A percentile compares a stretch with the other conserved stretches of the same genome.
These are phyloP conservation scores for Hymenopus coronatus DNA, from an alignment of 2,888 invertebrate species.

Conservation along the genomic window DNA sequence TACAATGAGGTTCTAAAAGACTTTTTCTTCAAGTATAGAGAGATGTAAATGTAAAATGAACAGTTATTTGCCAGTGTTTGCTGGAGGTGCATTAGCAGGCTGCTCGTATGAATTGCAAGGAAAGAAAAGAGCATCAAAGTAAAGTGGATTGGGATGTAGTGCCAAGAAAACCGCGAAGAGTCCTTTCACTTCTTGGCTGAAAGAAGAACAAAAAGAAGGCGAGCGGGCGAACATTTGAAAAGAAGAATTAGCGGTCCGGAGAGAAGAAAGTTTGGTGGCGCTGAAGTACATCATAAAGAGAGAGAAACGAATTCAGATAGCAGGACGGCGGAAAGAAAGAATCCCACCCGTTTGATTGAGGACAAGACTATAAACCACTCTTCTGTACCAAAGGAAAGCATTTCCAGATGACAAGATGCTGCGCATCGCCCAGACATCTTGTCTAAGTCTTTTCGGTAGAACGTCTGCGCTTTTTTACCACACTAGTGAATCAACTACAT, in stretches of 20 bases:
- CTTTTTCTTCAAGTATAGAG: too few relatives aligned
- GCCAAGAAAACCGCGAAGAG: not conserved
- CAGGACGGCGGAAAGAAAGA: not conserved
- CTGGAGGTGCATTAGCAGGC: not conserved
- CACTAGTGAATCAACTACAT: too few relatives aligned
- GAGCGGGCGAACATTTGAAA: not conserved
- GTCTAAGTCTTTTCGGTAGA: too few relatives aligned
- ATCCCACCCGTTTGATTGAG: not conserved
- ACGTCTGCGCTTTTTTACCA: too few relatives aligned
- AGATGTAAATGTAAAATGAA: not conserved
- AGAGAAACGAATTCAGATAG: not conserved
- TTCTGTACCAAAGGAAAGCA: not conserved
- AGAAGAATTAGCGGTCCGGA: not conserved
- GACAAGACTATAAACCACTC: not conserved
- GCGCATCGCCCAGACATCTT: too few relatives aligned
- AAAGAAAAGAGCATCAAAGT: not conserved
- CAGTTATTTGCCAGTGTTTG: not conserved
- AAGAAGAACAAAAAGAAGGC: not conserved
- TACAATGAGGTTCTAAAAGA: too few relatives aligned
- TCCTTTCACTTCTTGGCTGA: not conserved
- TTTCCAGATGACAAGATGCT: not conserved
- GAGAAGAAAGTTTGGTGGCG: not conserved
- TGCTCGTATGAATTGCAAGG: not conserved
- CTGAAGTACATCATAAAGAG: not conserved
- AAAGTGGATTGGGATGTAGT: not conserved